phyloP scores from a whole-genome alignment of 2,113 vertebrate species.

The Serilophus lunatus region DNA sequence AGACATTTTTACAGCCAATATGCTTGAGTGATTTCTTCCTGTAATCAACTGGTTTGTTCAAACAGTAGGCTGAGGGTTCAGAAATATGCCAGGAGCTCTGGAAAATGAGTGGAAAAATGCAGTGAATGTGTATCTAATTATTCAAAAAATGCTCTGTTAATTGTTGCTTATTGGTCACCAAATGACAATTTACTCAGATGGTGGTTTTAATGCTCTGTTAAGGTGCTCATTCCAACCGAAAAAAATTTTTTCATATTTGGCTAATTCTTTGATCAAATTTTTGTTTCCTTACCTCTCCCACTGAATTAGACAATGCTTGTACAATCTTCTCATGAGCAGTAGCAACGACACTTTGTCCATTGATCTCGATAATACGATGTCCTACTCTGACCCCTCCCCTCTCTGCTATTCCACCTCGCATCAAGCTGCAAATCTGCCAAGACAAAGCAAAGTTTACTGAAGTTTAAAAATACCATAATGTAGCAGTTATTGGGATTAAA shows the following conservation, averaged over 20 bases:
- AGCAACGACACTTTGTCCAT: conserved; percentile 95
- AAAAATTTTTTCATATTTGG: not conserved
- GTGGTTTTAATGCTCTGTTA: not conserved
- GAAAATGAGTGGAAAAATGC: not conserved
- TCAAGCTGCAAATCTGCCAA: conserved; percentile 93
- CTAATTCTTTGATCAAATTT: not conserved
- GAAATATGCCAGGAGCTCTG: not conserved
- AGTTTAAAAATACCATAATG: not conserved
- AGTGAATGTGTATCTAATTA: not conserved
- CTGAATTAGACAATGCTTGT: conserved; percentile 95
- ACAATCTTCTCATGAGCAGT: conserved; percentile 99
- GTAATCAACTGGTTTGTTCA: not conserved
- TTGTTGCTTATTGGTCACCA: not conserved
- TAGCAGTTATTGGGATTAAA: not conserved
- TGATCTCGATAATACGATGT: conserved; percentile 98
- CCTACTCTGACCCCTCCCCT: conserved; percentile 93
- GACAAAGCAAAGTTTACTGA: not conserved
- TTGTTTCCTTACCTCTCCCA: conserved; percentile 87
- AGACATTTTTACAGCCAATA: not conserved
- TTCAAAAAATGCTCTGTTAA: not conserved
- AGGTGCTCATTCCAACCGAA: not conserved
- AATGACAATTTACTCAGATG: not conserved
- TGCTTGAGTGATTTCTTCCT: not conserved
- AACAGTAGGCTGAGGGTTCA: not conserved
- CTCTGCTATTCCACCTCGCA: conserved; percentile 97